Percentiles rank a stretch among this genome's conserved stretches.
These are phyloP conservation scores for Montipora capricornis DNA, from an alignment of 64 coral and sea anemone species.

Conservation along the genomic window DNA sequence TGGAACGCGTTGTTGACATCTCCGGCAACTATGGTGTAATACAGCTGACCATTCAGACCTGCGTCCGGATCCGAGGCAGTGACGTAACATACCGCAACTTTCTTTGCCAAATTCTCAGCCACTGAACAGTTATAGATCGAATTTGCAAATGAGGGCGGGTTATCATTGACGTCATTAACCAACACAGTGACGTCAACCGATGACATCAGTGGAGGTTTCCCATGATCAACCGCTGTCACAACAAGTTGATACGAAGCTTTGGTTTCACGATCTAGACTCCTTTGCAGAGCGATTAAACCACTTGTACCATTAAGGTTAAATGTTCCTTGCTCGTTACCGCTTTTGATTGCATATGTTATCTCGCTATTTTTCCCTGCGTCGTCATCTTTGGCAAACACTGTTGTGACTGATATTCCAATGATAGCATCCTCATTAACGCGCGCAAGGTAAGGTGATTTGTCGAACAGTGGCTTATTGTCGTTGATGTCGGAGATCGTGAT, in stretches of 20 bases:
- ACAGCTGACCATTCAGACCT: conserved; percentile 47
- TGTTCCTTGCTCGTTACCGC: not conserved
- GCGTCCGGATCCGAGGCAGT: conserved; percentile 66
- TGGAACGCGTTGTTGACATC: conserved; percentile 12
- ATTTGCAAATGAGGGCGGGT: conserved; percentile 59
- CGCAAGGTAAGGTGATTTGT: conserved; percentile 49
- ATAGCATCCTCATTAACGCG: conserved; percentile 47
- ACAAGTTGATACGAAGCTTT: conserved; percentile 26
- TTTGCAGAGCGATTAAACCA: conserved; percentile 34
- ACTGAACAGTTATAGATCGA: conserved; percentile 67
- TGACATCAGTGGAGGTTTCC: conserved; percentile 23
- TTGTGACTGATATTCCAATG: conserved; percentile 17
- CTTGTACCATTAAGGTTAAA: conserved; percentile 19
- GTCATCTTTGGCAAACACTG: conserved; percentile 44
- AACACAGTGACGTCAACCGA: conserved; percentile 58
- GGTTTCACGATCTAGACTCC: conserved; percentile 30
- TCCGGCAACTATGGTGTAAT: conserved; percentile 41
- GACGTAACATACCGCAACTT: conserved; percentile 74
- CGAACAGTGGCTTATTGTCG: conserved; percentile 83
- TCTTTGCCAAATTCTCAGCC: conserved; percentile 66
- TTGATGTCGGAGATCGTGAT: conserved; percentile 88
- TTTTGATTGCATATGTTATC: conserved; percentile 43
- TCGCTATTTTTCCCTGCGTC: conserved; percentile 57
- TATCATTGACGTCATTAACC: conserved; percentile 86
- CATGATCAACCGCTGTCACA: conserved; percentile 65